Conservation (phyloP, 2,113 vertebrate genomes). For the Maccullochella peelii region DNA sequence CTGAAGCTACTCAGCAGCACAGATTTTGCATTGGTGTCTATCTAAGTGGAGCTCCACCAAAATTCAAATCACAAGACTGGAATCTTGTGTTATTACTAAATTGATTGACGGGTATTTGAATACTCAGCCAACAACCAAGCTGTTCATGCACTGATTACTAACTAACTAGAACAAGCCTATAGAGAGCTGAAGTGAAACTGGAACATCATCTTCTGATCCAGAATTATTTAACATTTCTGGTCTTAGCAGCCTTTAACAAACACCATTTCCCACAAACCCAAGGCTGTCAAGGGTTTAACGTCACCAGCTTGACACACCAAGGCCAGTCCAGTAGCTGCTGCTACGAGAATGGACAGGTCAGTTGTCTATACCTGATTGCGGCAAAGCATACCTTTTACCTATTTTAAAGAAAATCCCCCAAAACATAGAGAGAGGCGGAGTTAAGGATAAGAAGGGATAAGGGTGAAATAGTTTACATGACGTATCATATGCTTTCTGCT, state of each 20-base stretch:
- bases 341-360: background rate
- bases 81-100: background rate
- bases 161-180: background rate
- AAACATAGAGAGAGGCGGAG: background rate
- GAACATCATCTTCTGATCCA: background rate
- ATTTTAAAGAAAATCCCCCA: background rate
- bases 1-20: background rate
- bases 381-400: background rate
- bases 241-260: background rate
- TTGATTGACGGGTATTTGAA: background rate
- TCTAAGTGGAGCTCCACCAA: background rate
- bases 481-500: background rate
- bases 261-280: background rate
- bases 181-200: too few species aligned
- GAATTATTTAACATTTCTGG: background rate
- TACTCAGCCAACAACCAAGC: background rate
- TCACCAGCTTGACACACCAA: background rate
- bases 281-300: background rate
- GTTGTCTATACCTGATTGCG: slow-evolving; percentile 19
- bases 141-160: too few species aligned
- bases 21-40: background rate
- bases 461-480: slow-evolving; percentile 19
- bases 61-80: background rate
- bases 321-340: background rate
- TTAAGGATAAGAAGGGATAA: background rate